Base-by-base conservation (phyloP, 2,888 invertebrate genomes). In the Noctua pronuba region DNA sequence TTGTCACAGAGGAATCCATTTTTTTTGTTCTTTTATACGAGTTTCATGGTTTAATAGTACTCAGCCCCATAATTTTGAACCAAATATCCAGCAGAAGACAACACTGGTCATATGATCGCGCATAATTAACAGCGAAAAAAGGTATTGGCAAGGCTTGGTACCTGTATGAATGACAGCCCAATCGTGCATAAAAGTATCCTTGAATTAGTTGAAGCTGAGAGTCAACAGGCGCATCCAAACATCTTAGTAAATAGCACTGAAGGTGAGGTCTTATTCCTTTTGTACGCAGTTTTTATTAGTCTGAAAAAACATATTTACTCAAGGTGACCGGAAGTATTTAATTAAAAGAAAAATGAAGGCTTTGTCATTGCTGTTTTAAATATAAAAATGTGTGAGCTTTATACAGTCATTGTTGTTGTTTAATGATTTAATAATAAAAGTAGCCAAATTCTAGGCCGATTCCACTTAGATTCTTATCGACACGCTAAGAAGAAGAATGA, bases 331-430 rank as follows among this genome's bases (percentile, higher is more conserved):
- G 74, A 84, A 73, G 73, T 64, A 60, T 28, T 58, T 75, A 77
- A 82, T 82, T 84, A 82, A 72, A 83, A 75, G 35, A 86, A 82
- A 65, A 75, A 70, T 64, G 67, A 85, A 76, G 83, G 77, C 31
- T 73, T 74, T 70, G 65, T 77, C 72, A 68, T 81, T 76, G 67
- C 6, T 24, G n/a, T 68, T 41, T 65, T 35, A 38, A 69, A 58
- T 58, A 52, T 21, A 52, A 82, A 75, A 52, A 0, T 31, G 1
- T 18, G 28, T 60, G 60, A 60, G 28, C 10, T 66, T n/a, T n/a
- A 75, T 21, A 21, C 0, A 3, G 31, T 31, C 35, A 18, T 49
- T 60, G 52, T 64, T 38, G 2, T 71, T 1, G 31, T 1, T 55
- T 4, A 0, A 1, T 21, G 1, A 49, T 62, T 41, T 13, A 41